phyloP scores from a whole-genome alignment of 2,113 vertebrate genomes.

The Natator depressus region DNA sequence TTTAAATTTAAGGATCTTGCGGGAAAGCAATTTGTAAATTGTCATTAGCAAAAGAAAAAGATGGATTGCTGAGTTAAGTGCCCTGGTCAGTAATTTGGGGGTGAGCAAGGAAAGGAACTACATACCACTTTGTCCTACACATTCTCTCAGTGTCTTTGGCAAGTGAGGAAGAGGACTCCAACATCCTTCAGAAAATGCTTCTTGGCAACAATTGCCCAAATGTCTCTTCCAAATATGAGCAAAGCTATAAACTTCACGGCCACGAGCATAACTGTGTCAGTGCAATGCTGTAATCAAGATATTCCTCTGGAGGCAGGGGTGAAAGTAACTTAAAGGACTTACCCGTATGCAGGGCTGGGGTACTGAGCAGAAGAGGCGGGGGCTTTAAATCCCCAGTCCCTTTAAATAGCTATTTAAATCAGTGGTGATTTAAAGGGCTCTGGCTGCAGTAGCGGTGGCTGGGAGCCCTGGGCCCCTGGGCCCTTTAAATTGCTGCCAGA shows the following conservation, averaged over 20 bases:
- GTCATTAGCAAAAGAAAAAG: background rate
- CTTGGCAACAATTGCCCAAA: background rate
- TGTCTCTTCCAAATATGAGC: accelerated
- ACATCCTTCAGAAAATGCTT: background rate
- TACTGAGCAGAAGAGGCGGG: no score
- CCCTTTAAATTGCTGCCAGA: no score
- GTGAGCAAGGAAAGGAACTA: background rate
- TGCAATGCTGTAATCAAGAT: accelerated
- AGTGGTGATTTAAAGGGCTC: no score
- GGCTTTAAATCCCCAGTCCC: no score
- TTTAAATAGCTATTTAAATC: no score
- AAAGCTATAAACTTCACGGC: background rate
- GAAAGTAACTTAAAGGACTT: no score
- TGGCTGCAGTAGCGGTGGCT: no score
- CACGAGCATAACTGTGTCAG: background rate
- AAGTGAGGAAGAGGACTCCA: background rate
- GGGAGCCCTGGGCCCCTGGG: no score
- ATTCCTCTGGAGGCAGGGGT: background rate
- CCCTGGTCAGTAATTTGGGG: background rate
- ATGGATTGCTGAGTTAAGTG: background rate
- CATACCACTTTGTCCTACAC: background rate
- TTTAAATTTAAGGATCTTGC: background rate
- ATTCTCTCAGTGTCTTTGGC: background rate
- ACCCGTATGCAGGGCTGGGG: no score
- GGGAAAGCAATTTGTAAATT: background rate